phyloP scores from a whole-genome alignment of 2,797 vertebrate genomes.

The Cetoscarus ocellatus region DNA sequence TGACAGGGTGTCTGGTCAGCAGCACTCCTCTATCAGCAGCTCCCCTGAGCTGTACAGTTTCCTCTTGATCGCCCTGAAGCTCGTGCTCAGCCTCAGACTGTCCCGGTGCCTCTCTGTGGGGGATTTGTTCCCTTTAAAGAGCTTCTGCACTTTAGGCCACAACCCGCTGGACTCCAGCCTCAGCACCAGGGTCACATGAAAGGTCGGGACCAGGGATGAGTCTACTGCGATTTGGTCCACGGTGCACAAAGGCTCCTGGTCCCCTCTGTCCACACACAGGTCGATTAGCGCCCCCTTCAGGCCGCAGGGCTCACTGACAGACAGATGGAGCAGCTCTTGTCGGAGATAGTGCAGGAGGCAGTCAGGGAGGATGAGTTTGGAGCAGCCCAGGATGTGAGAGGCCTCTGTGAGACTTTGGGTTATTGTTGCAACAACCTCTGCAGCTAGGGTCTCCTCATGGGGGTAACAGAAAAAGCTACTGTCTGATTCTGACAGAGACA shows the following conservation, averaged over 20 bases:
- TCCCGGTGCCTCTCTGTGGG: slow-evolving; percentile 63
- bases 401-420: slow-evolving; percentile 85
- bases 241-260: slow-evolving; percentile 75
- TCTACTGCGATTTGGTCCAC: slow-evolving; percentile 92
- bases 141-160: slow-evolving; percentile 93
- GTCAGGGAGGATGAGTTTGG: slow-evolving; percentile 87
- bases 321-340: slow-evolving; percentile 90
- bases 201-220: slow-evolving; percentile 90
- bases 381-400: slow-evolving; percentile 81
- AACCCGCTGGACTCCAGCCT: slow-evolving; percentile 90
- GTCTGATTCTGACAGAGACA: slow-evolving; percentile 88
- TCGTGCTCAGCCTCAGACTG: slow-evolving; percentile 85
- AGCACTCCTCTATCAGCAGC: slow-evolving; percentile 93
- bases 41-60: slow-evolving; percentile 94
- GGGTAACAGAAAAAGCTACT: slow-evolving; percentile 86
- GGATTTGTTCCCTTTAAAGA: slow-evolving; percentile 83
- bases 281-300: slow-evolving; percentile 93
- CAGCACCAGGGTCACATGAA: slow-evolving; percentile 92
- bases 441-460: slow-evolving; percentile 90
- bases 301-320: slow-evolving; percentile 92
- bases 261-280: slow-evolving; percentile 90
- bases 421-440: slow-evolving; percentile 85
- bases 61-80: slow-evolving; percentile 93
- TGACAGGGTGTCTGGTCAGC: slow-evolving; percentile 47
- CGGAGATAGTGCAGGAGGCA: slow-evolving; percentile 87